Conservation (phyloP, 2,888 invertebrate species). For the Epirrita christyi region DNA sequence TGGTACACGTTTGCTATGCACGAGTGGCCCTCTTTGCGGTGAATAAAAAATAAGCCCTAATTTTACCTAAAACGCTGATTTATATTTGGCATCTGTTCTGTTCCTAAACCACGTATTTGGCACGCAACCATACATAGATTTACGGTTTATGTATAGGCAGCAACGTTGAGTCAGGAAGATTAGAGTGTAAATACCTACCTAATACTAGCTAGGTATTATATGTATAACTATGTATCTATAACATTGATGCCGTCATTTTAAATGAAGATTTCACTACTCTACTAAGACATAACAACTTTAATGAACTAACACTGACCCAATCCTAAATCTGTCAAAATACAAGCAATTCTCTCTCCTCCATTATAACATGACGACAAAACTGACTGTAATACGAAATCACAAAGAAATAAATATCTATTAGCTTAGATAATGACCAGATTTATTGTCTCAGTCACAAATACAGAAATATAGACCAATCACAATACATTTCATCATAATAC, state of each 20-base stretch:
- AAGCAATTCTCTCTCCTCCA: slow-evolving; percentile 23
- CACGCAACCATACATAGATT: slow-evolving; percentile 30
- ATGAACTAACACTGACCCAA: neutral
- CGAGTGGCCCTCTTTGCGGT: slow-evolving; percentile 56
- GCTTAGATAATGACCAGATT: slow-evolving; percentile 51
- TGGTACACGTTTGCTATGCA: slow-evolving; percentile 63
- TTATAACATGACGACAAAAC: slow-evolving; percentile 38
- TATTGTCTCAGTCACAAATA: slow-evolving; percentile 48
- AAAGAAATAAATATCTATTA: slow-evolving; percentile 53
- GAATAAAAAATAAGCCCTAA: slow-evolving; percentile 49
- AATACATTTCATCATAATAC: slow-evolving; percentile 50
- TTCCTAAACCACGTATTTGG: slow-evolving; percentile 46
- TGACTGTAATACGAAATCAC: slow-evolving; percentile 46
- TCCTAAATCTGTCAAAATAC: slow-evolving; percentile 14
- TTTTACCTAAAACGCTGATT: slow-evolving; percentile 45
- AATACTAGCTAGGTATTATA: slow-evolving; percentile 8
- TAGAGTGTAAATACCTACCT: slow-evolving; percentile 8
- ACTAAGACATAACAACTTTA: neutral
- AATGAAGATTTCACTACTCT: neutral
- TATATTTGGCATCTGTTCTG: slow-evolving; percentile 52
- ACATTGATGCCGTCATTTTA: neutral
- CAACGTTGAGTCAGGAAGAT: slow-evolving; percentile 25
- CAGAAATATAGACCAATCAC: slow-evolving; percentile 48
- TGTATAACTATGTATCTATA: neutral
- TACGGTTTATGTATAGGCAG: slow-evolving; percentile 27